Evolutionary conservation across 2,113 vertebrate species (phyloP).

Genomic region (Alligator mississippiensis): DNA sequence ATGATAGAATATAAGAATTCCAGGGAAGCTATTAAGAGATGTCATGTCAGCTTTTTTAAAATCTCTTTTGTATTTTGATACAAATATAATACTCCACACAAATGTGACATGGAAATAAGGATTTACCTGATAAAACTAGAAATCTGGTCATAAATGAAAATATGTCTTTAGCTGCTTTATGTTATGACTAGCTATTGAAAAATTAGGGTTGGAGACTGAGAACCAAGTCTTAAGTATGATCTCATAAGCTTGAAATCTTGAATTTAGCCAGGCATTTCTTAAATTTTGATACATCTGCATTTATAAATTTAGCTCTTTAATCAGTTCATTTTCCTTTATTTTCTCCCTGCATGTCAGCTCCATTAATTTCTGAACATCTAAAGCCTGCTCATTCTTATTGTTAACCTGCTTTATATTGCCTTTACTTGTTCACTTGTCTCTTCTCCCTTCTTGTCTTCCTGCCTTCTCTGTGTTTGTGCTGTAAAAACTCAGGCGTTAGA

Average conservation of each 20-base stretch:
- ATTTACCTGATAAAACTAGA: no score
- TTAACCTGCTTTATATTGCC: not conserved
- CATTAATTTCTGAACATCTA: conserved; percentile 4
- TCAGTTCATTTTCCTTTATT: not conserved
- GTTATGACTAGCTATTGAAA: not conserved
- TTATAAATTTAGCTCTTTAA: not conserved
- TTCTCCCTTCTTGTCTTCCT: conserved; percentile 36
- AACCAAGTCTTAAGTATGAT: not conserved
- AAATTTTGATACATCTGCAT: conserved; percentile 33
- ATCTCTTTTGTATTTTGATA: not conserved
- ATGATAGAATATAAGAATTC: not conserved
- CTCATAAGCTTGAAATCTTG: not conserved
- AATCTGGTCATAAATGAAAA: not conserved
- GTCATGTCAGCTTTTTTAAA: not conserved
- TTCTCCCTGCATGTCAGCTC: conserved; percentile 9
- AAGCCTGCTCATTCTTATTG: not conserved
- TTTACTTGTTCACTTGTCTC: conserved; percentile 34
- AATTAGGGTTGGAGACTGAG: not conserved
- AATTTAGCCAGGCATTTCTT: conserved; percentile 33
- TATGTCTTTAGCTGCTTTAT: not conserved
- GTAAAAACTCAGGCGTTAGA: conserved; percentile 90
- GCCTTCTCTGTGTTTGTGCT: conserved; percentile 25
- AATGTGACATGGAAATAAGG: not conserved
- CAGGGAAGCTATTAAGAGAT: not conserved
- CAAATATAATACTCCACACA: not conserved